A percentile compares a stretch with the other conserved stretches of the same genome.
phyloP scores from a whole-genome alignment of 2,888 invertebrate species.

The Plebejus anna region DNA sequence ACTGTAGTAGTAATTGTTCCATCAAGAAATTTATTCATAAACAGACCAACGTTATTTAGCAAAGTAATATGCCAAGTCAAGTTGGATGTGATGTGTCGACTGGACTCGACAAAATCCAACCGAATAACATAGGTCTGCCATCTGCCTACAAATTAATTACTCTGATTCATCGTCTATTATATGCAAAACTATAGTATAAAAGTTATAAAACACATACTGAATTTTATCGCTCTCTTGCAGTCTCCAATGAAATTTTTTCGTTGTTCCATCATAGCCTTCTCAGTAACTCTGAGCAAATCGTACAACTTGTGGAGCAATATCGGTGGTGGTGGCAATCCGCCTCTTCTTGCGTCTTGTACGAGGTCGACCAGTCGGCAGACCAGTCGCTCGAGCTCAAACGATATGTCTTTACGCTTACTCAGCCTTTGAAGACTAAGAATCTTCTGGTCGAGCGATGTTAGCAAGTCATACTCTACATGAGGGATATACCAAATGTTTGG shows the following conservation, averaged over 20 bases:
- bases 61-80: too few relatives aligned
- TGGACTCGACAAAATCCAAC: too few relatives aligned
- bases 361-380: conserved; percentile 65
- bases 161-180: background rate
- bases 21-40: too few relatives aligned
- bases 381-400: conserved; percentile 58
- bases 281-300: conserved; percentile 62
- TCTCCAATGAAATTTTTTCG: conserved; percentile 49
- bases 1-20: too few relatives aligned
- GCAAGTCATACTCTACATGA: conserved; percentile 53
- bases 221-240: conserved; percentile 44
- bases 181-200: background rate
- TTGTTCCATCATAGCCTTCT: conserved; percentile 60
- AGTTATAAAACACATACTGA: background rate
- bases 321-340: conserved; percentile 50
- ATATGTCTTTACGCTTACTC: conserved; percentile 61
- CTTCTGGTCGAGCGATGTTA: conserved; percentile 60
- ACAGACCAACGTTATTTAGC: too few relatives aligned
- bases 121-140: too few relatives aligned
- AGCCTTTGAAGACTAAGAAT: conserved; percentile 56
- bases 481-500: background rate
- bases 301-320: conserved; percentile 62
- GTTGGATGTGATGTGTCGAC: too few relatives aligned
- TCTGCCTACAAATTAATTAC: too few relatives aligned
- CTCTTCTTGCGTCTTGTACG: conserved; percentile 51